A percentile compares a stretch with the other conserved stretches of the same genome.
Evolutionary conservation across 1,140 invertebrate species (phyloP).

Genomic region (Papilio helenus): DNA sequence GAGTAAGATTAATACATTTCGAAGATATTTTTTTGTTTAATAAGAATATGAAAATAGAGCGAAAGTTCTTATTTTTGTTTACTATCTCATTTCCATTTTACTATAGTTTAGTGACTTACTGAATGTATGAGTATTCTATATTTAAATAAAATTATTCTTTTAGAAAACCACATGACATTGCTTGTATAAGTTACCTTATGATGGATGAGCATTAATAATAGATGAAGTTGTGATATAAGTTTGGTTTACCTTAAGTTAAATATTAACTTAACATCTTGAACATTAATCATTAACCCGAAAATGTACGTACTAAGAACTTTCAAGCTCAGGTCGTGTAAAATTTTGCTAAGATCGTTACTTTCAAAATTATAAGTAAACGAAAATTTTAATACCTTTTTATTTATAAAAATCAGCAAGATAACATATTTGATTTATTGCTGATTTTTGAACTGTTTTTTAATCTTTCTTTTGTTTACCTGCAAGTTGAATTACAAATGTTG

Average conservation of each 20-base stretch:
- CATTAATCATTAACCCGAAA: background rate
- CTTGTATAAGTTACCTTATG: background rate
- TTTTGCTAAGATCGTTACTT: background rate
- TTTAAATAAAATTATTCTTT: too few species aligned
- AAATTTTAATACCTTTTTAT: background rate
- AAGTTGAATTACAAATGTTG: background rate
- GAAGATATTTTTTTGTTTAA: too few species aligned
- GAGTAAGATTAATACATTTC: too few species aligned
- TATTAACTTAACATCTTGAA: background rate
- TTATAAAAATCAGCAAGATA: background rate
- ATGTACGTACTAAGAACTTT: slow-evolving; percentile 4
- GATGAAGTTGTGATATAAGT: background rate
- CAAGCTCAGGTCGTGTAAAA: slow-evolving; percentile 1
- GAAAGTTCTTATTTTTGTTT: too few species aligned
- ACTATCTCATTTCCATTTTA: too few species aligned
- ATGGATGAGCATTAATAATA: background rate
- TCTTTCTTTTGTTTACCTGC: background rate
- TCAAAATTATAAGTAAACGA: background rate
- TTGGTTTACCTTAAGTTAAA: background rate
- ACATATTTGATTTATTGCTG: background rate
- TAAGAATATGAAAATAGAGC: too few species aligned
- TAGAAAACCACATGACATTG: too few species aligned
- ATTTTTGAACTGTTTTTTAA: background rate
- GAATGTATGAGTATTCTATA: too few species aligned
- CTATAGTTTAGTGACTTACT: too few species aligned